Evolutionary conservation across 2,797 vertebrate genomes (phyloP).

Genomic region (Rhinogobio ventralis): DNA sequence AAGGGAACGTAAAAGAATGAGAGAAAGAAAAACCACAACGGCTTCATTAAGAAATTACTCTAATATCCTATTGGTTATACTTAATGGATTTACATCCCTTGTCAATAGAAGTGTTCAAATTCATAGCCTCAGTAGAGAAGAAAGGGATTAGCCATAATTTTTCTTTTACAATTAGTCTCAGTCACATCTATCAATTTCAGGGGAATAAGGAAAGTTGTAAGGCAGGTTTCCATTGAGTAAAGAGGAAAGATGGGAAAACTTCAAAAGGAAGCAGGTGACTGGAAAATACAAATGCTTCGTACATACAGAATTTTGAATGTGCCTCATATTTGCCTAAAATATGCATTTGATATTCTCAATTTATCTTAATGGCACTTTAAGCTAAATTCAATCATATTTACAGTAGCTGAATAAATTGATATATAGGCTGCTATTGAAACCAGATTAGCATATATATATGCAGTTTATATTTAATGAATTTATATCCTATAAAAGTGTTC

Average conservation of each 20-base stretch:
- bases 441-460: not conserved
- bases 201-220: slow-evolving; percentile 30
- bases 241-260: slow-evolving; percentile 18
- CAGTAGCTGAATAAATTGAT: not conserved
- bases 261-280: not conserved
- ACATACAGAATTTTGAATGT: slow-evolving; percentile 26
- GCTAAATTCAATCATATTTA: not conserved
- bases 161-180: slow-evolving; percentile 55
- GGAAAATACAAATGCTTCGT: slow-evolving; percentile 17
- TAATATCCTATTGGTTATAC: slow-evolving; percentile 74
- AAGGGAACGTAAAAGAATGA: slow-evolving; percentile 37
- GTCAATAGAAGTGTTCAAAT: slow-evolving; percentile 63
- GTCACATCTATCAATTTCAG: slow-evolving; percentile 39
- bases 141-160: slow-evolving; percentile 51
- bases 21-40: slow-evolving; percentile 60
- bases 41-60: slow-evolving; percentile 63
- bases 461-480: not conserved
- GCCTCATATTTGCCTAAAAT: slow-evolving; percentile 22
- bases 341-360: slow-evolving; percentile 9
- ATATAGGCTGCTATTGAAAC: not conserved
- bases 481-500: not conserved
- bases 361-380: slow-evolving; percentile 15
- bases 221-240: slow-evolving; percentile 10
- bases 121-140: slow-evolving; percentile 46
- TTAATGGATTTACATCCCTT: slow-evolving; percentile 72